A percentile compares a stretch with the other conserved stretches of the same genome.
Evolutionary conservation across 1,140 invertebrate species (phyloP).

Genomic region (Drosophila prosaltans): DNA sequence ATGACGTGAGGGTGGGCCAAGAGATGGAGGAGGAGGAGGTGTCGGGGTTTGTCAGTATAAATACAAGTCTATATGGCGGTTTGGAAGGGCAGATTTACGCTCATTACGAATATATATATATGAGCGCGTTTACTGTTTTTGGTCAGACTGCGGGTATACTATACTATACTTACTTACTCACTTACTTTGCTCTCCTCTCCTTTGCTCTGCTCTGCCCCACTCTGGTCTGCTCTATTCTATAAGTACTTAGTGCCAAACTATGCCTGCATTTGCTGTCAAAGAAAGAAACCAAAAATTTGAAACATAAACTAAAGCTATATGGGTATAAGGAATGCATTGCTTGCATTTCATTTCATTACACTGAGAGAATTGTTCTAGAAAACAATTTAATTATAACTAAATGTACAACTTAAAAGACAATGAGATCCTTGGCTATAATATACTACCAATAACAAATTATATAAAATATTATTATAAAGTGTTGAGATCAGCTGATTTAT

Average conservation of each 20-base stretch:
- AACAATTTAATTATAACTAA: too few relatives aligned
- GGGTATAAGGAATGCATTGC: constrained; percentile 10
- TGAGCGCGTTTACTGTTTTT: constrained; percentile 12
- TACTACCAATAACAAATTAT: too few relatives aligned
- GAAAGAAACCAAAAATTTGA: constrained; percentile 3
- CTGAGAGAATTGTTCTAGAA: not conserved
- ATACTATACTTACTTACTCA: constrained; percentile 1
- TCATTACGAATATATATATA: constrained; percentile 67
- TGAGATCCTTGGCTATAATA: too few relatives aligned
- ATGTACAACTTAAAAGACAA: too few relatives aligned
- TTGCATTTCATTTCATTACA: not conserved
- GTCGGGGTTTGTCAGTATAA: constrained; percentile 11
- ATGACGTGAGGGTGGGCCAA: too few relatives aligned
- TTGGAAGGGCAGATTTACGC: constrained; percentile 48
- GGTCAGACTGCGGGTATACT: constrained; percentile 10
- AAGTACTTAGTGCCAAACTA: constrained; percentile 5
- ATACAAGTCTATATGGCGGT: not conserved
- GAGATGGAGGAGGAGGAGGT: too few relatives aligned
- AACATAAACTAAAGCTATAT: constrained; percentile 4
- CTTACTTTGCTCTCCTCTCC: too few relatives aligned
- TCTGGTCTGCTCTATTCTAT: not conserved
- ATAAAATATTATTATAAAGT: too few relatives aligned
- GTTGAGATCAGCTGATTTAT: too few relatives aligned
- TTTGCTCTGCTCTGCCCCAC: too few relatives aligned
- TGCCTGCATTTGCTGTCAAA: constrained; percentile 7